These are phyloP conservation scores for Sterna hirundo DNA, from an alignment of 2,113 vertebrate species.

Conservation along the genomic window DNA sequence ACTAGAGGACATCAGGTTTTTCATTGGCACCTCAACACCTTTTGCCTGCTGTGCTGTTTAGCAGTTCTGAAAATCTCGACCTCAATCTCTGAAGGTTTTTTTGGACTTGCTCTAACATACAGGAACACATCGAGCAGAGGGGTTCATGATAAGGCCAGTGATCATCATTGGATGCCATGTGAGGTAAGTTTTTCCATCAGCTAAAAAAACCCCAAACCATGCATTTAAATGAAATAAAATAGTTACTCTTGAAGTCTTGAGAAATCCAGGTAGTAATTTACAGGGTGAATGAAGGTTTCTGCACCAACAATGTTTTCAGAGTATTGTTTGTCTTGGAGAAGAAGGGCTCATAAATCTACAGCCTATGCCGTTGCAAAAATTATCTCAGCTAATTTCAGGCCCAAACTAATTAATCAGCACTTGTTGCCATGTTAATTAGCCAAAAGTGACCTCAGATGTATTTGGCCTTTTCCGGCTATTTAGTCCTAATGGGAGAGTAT, in stretches of 20 bases:
- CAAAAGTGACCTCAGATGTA: constrained; percentile 45
- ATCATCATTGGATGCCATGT: not conserved
- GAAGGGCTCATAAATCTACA: not conserved
- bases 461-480: constrained; percentile 33
- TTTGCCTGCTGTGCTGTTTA: not conserved
- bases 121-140: not conserved
- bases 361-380: not conserved
- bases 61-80: not conserved
- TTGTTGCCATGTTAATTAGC: constrained; percentile 62
- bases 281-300: not conserved
- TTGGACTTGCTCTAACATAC: not conserved
- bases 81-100: not conserved
- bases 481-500: constrained; percentile 30
- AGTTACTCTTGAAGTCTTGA: not conserved
- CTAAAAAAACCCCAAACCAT: not conserved
- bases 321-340: constrained; percentile 56
- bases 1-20: not conserved
- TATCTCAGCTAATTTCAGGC: constrained; percentile 30
- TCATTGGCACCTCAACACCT: not conserved
- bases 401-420: constrained; percentile 56
- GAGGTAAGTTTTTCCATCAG: not conserved
- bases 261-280: constrained; percentile 38
- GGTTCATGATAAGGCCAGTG: not conserved
- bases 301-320: not conserved
- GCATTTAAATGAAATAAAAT: not conserved